Evolutionary conservation across 2,888 invertebrate species (phyloP).

Genomic region (Belgica antarctica): DNA sequence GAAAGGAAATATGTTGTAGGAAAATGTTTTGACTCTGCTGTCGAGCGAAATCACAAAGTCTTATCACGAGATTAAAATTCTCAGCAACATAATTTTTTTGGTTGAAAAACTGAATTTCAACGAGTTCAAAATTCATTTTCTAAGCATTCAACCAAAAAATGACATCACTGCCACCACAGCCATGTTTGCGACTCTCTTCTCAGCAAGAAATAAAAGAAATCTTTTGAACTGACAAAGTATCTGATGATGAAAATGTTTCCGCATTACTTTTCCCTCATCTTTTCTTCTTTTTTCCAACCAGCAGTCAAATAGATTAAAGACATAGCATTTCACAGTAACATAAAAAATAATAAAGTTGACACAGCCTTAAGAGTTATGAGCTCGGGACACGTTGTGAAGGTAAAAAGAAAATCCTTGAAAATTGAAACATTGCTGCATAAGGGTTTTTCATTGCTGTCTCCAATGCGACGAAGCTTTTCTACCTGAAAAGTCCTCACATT

Average conservation of each 20-base stretch:
- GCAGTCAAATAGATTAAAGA: constrained; percentile 26
- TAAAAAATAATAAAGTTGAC: constrained; percentile 32
- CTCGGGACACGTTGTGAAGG: too few relatives aligned
- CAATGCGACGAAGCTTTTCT: too few relatives aligned
- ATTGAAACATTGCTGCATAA: neutral
- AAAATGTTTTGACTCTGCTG: neutral
- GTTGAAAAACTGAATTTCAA: too few relatives aligned
- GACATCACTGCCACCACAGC: too few relatives aligned
- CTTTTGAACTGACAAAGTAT: constrained; percentile 28
- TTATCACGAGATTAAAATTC: too few relatives aligned
- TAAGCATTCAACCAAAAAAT: too few relatives aligned
- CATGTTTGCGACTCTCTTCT: neutral
- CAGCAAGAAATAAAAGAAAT: constrained; percentile 14
- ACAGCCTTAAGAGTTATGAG: too few relatives aligned
- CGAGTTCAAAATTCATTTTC: too few relatives aligned
- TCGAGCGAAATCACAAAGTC: too few relatives aligned
- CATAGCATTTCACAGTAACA: neutral
- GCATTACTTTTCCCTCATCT: neutral
- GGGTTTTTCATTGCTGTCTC: too few relatives aligned
- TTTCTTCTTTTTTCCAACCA: neutral
- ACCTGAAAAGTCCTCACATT: too few relatives aligned
- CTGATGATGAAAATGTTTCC: constrained; percentile 28
- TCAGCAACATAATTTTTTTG: too few relatives aligned
- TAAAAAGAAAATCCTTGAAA: constrained; percentile 20
- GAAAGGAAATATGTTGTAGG: neutral